Conservation (phyloP, 2,888 invertebrate species). For the Gisinianus flammeolus region DNA sequence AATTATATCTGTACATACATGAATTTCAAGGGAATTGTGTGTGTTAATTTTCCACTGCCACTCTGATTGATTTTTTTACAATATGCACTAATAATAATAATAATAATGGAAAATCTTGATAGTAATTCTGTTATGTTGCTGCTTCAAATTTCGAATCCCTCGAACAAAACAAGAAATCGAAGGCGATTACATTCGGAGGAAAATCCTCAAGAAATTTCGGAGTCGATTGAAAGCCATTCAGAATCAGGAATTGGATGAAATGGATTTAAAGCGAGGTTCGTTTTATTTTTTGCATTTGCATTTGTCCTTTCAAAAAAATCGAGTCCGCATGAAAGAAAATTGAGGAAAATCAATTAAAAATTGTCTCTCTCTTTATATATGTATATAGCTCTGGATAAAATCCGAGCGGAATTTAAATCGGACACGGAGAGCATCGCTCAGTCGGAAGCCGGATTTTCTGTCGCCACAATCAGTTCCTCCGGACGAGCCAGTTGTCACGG, state of each 20-base stretch:
- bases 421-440: conserved; percentile 65
- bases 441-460: conserved; percentile 59
- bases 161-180: conserved; percentile 95
- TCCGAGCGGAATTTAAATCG: conserved; percentile 70
- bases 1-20: background rate
- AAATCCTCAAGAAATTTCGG: conserved; percentile 81
- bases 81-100: background rate
- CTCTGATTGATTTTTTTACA: background rate
- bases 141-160: conserved; percentile 87
- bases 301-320: too few relatives aligned
- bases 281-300: conserved; percentile 2
- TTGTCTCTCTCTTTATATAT: background rate
- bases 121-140: conserved; percentile 89
- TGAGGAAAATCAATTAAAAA: too few relatives aligned
- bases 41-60: too few relatives aligned
- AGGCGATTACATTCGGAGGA: conserved; percentile 85
- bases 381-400: conserved; percentile 70
- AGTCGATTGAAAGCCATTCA: conserved; percentile 80
- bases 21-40: background rate
- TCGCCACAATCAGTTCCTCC: conserved; percentile 55
- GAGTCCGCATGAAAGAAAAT: too few relatives aligned
- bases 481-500: conserved; percentile 39
- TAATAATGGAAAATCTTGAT: conserved; percentile 30
- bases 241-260: conserved; percentile 83
- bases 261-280: conserved; percentile 76